Base-by-base conservation (phyloP, 2,113 vertebrate genomes). In the Boleophthalmus pectinirostris region DNA sequence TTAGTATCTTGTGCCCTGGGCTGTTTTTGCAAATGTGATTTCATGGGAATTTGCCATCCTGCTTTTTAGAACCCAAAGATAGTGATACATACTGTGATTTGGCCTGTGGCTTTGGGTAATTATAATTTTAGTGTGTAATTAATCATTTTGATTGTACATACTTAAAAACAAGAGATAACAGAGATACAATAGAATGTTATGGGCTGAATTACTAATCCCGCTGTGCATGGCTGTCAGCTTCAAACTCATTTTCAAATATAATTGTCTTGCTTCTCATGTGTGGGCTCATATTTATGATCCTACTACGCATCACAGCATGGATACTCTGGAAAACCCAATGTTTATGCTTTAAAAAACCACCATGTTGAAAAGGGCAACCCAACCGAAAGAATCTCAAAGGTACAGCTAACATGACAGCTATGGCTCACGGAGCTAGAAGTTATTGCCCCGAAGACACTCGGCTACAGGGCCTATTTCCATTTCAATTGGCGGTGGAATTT, bases 401-500 rank as follows among this genome's bases (percentile, higher is more conserved):
- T 72, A 76, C 85, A 82, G 82, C 74, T 70, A 85, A 89, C 64
- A 69, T 75, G 85, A 82, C 88, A 77, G 60, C 75, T 69, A 61
- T 68, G 75, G 69, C 82, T 82, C 69, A 76, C 73, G 75, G 56
- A 89, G 85, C 56, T 64, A 78, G 70, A 84, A 79, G 79, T 85
- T 87, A 88, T 89, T 75, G 67, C 82, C 79, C 69, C 68, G 25
- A 83, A 90, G 81, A 83, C 80, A 66, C 74, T 24, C 24, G 74
- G 76, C 77, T 68, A 67, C 73, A 54, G 70, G 79, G 73, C 45
- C 72, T 63, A 86, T 91, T 90, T 90, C 88, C 87, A 91, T 53
- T 92, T 92, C 88, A 85, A 87, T 87, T 85, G 89, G 16, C 0
- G 73, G 49, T 53, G 85, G 71, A 74, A 74, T 89, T 88, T 86